Evolutionary conservation across 2,888 invertebrate species (phyloP), one percentile per base, ranked within the genome.

Genomic region (Cephus pygmeus): DNA sequence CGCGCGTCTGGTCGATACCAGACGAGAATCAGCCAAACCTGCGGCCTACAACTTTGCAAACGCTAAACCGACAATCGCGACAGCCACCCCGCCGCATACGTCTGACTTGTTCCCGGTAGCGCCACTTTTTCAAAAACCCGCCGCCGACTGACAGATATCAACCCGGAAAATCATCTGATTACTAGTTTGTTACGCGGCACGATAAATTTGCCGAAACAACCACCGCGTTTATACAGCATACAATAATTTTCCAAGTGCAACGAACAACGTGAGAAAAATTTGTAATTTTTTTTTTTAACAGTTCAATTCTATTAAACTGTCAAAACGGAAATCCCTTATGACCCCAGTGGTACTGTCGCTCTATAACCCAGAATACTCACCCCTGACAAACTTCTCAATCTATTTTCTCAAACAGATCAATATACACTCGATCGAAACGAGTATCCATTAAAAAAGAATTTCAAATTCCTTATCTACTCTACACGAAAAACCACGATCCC

Each of bases 1-100:
- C 69, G 73, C 78, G 83, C 81, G 79, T 79, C 80, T 76, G 87
- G 83, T 88, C 87, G 86, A 87, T 88, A 88, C 83, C 81, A 80
- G 84, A 80, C 80, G 83, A 80, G 85, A 86, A 86, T 79, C 81
- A 82, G 83, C 78, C 83, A 80, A 79, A 82, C 81, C 85, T 89
- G 87, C 88, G 23, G 40, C 23, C 40, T 56, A 56, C 40, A 56
- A 56, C 23, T 56, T 23, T 15, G 23, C 23, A 9, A 56, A 56
- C 23, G 23, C 40, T 56, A 56, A 56, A 23, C 40, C 40, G 40
- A 56, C 40, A 23, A 56, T 56, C 15, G 40, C 40, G 23, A 56
- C 40, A 56, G 2, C 40, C 40, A 56, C 23, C 40, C 4, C 40
- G 23, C 40, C 9, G 40, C 40, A 56, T 23, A 6, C 40, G 40